A percentile compares a stretch with the other conserved stretches of the same genome.
Evolutionary conservation across 1,140 invertebrate genomes (phyloP).

Genomic region (Drosophila subobscura): DNA sequence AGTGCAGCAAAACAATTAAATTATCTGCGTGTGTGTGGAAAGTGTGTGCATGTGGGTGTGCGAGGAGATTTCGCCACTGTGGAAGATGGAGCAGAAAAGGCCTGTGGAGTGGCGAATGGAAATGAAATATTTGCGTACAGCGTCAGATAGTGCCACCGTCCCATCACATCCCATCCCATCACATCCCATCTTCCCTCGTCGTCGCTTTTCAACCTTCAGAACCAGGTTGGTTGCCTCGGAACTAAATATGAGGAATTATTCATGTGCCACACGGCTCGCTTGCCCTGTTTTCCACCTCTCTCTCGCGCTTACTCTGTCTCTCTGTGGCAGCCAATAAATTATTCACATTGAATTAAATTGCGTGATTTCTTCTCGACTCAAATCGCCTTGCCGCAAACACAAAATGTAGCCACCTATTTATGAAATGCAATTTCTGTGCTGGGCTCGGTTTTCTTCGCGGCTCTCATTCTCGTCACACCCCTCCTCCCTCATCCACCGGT

Average conservation of each 20-base stretch:
- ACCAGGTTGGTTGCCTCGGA: conserved; percentile 17
- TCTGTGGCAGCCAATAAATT: conserved; percentile 70
- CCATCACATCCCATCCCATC: neutral
- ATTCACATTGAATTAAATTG: conserved; percentile 70
- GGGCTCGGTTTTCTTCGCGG: conserved; percentile 37
- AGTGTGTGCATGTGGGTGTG: neutral
- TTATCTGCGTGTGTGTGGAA: conserved; percentile 43
- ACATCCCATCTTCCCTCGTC: neutral
- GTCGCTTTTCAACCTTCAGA: conserved; percentile 12
- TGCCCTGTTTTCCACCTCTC: conserved; percentile 8
- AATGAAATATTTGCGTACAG: conserved; percentile 69
- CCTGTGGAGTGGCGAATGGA: conserved; percentile 41
- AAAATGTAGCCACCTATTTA: conserved; percentile 44
- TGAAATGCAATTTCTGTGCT: conserved; percentile 60
- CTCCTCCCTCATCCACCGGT: conserved; percentile 11
- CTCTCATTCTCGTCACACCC: neutral
- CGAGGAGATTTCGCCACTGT: neutral
- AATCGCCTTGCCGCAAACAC: conserved; percentile 55
- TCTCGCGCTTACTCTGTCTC: neutral
- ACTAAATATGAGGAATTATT: conserved; percentile 62
- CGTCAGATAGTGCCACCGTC: conserved; percentile 32
- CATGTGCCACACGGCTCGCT: conserved; percentile 29
- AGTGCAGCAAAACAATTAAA: conserved; percentile 82
- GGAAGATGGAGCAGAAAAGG: conserved; percentile 5
- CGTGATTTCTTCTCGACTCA: conserved; percentile 60